Evolutionary conservation across 2,888 invertebrate species (phyloP), one percentile per base, ranked within the genome.

Genomic region (Cybosia mesomella): DNA sequence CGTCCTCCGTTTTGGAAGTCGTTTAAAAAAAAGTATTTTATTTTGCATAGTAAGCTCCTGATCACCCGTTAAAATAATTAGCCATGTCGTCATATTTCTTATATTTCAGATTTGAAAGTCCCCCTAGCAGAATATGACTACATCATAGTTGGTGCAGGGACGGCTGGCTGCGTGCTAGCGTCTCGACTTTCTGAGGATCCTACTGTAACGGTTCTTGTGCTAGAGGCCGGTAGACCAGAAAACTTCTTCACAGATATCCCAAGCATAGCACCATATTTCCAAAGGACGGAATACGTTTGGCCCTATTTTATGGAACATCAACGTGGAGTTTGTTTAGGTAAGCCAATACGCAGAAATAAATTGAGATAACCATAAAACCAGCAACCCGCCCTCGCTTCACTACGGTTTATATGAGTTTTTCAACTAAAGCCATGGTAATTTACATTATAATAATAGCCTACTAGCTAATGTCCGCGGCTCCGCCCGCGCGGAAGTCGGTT

Each of bases 241-340:
- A 87, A 84, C 77, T 68, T 95, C 1, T 75, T 95, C 5, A 95
- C 95, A 1, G 96, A 96, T 71, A 82, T 96, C 0, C 96, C 96
- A 0, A 86, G 93, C 0, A 85, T 96, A 1, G 95, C 95, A 0
- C 94, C 95, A 0, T 95, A 91, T 82, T 95, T 96, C 71, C 96
- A 96, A 80, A 86, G 95, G 63, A 96, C 96, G 0, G 94, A 95
- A 36, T 96, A 95, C 80, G 95, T 96, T 70, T 96, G 96, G 96
- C 95, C 94, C 24, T 97, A 96, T 87, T 94, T 90, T 62, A 96
- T 96, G 77, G 96, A 96, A 77, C 95, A 93, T 0, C 96, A 96
- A 78, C 86, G 90, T 1, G 93, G 92, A 24, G 95, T 95, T 0
- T 96, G 96, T 72, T 80, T 92, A 73, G 94, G 91, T 89, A 85